Base-by-base conservation (phyloP, 1,140 invertebrate species). In the Eueides isabella region DNA sequence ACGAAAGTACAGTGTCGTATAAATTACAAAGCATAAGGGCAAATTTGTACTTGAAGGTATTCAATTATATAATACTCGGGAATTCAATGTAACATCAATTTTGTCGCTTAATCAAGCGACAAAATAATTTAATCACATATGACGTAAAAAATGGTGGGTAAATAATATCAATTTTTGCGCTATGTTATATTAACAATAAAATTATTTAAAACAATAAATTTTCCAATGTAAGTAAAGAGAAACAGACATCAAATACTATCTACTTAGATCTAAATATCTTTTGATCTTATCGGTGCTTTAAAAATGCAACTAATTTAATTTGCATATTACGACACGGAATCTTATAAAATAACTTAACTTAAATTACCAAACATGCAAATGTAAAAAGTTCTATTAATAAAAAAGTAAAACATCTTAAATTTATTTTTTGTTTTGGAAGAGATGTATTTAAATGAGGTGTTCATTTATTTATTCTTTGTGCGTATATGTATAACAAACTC, bases 401-500 rank as follows among this genome's bases (percentile, higher is more conserved):
- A 55, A 55, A 3, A 44, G 19, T 19, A 23, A 55, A 55, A 55
- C 5, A 44, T 11, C 2, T 23, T 3, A 11, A 1, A 5, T 62
- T 0, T 62, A 61, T 69, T 74, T 69, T 70, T 44, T 68, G 29
- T 70, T 64, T 68, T 68, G 48, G 41, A 72, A 65, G 69, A 80
- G 74, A 80, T 67, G 33, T 77, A 73, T 74, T 65, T 29, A 73
- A 73, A 73, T 67, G 61, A 67, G 38, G 48, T 55, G 5, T 55
- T 9, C 65, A 76, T 66, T 81, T 79, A 76, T 61, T 61, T 74
- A 83, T 85, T 83, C 80, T 62, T 63, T 64, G 12, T 68, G 67
- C 72, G 77, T 79, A 74, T 72, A 73, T 65, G 44, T 62, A 69
- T 71, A 74, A 79, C 82, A 82, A 80, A 79, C 81, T 85, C 86